phyloP scores from a whole-genome alignment of 2,797 vertebrate genomes.

The Peromyscus eremicus region DNA sequence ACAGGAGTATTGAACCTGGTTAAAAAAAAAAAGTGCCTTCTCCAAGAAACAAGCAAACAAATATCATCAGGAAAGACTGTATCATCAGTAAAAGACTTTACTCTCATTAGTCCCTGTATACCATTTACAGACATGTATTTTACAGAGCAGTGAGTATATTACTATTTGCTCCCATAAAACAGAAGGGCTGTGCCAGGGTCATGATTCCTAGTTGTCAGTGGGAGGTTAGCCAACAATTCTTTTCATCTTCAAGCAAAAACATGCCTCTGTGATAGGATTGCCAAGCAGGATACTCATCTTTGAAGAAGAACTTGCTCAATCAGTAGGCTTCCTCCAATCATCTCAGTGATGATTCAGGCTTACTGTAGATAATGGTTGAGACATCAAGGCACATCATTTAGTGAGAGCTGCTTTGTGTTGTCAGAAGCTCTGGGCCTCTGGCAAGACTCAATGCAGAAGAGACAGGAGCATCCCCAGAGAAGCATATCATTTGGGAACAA shows the following conservation, averaged over 20 bases:
- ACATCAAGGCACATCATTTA: neutral
- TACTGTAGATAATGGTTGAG: neutral
- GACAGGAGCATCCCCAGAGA: no score
- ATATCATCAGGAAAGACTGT: neutral
- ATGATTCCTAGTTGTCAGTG: neutral
- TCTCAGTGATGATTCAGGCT: neutral
- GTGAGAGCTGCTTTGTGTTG: neutral
- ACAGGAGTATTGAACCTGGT: neutral
- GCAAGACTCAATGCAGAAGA: neutral
- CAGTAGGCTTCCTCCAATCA: neutral
- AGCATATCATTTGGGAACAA: neutral
- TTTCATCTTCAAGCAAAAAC: constrained; percentile 29
- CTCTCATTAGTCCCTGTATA: neutral
- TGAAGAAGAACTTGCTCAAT: neutral
- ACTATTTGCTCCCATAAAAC: neutral
- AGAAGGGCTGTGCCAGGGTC: neutral
- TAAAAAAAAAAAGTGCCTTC: neutral
- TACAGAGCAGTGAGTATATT: neutral
- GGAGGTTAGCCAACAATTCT: neutral
- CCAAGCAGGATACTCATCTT: neutral
- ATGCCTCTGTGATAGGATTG: neutral
- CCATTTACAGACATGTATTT: neutral
- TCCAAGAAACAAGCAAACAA: neutral
- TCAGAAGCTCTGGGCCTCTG: neutral
- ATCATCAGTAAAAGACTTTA: no score